phyloP scores from a whole-genome alignment of 2,113 vertebrate species.

The Echinops telfairi region DNA sequence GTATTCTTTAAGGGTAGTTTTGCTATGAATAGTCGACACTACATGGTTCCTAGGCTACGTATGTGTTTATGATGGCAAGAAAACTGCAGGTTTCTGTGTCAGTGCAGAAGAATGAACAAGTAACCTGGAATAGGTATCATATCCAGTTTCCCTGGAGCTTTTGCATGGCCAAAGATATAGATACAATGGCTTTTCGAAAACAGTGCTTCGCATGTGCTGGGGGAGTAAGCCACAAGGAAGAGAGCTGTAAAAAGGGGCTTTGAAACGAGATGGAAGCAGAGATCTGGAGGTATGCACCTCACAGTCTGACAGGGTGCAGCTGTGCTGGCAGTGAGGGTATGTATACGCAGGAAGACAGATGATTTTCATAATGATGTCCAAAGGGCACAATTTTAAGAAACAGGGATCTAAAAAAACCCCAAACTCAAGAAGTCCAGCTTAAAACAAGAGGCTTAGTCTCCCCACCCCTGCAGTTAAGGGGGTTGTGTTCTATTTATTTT shows the following conservation, averaged over 20 bases:
- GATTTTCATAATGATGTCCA: background rate
- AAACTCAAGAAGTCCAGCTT: background rate
- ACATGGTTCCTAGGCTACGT: background rate
- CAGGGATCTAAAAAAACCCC: constrained; percentile 19
- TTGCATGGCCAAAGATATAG: background rate
- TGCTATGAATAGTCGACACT: background rate
- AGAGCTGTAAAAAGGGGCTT: background rate
- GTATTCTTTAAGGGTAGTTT: background rate
- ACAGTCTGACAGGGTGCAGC: background rate
- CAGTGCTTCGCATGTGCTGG: background rate
- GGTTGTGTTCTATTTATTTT: constrained; percentile 40
- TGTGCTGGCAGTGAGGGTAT: background rate
- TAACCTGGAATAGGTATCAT: background rate
- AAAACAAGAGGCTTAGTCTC: constrained; percentile 57
- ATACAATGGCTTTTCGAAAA: background rate
- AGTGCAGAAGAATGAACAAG: background rate
- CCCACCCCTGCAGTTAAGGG: background rate
- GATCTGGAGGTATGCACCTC: background rate
- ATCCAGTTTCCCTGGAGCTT: background rate
- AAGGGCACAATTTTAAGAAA: background rate
- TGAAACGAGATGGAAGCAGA: background rate
- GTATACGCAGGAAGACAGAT: background rate
- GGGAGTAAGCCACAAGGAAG: background rate
- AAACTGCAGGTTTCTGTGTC: background rate
- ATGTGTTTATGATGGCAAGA: constrained; percentile 15